Evolutionary conservation across 2,113 vertebrate species (phyloP), one percentile per base, ranked within the genome.

Genomic region (Hiodon alosoides): DNA sequence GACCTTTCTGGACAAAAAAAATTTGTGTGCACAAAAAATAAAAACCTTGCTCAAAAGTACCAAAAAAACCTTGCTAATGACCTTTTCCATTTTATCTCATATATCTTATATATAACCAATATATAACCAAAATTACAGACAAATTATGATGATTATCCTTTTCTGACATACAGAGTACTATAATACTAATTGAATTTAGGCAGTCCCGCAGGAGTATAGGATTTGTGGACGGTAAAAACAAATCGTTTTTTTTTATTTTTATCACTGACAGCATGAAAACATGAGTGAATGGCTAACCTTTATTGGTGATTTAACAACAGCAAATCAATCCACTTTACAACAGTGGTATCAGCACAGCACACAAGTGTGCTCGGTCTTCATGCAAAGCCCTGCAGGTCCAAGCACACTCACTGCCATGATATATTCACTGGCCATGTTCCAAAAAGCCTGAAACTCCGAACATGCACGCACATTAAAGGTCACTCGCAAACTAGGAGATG

Each of bases 391-490:
- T 54, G 7, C 54, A 54, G 73, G 50, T 8, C 53, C 46, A n/a
- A 10, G 50, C 48, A 50, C 47, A 31, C n/a, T 46, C 79, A 55
- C 76, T 81, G 75, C 76, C 82, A 76, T 78, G 76, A 85, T 62
- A 74, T 54, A 80, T 69, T 74, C 54, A 80, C 59, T 62, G 59
- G 61, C 9, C 71, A 74, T 83, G 85, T 78, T 87, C 78, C 76
- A 84, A 72, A 75, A 46, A 72, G 60, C 55, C 74, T 79, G 76
- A 74, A 67, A 73, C 67, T 3, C 17, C 59, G 68, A 73, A 83
- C 79, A 66, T 79, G 76, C 77, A 76, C 80, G 74, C 73, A 71
- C 73, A 1, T 0, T 59, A 85, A 89, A 88, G 59, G 79, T 85
- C 55, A 13, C 84, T 82, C 11, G 50, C 31, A 47, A 67, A 52